A percentile compares a stretch with the other conserved stretches of the same genome.
Evolutionary conservation across 2,113 vertebrate genomes (phyloP).

Genomic region (rat (Rattus norvegicus)): GRCr8 NC_086025.1:39089501-39090000

Average conservation of each 20-base stretch:
- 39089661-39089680: not conserved
- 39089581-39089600: not conserved
- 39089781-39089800: no score
- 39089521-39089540: no score
- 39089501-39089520: not conserved
- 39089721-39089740: no score
- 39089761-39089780: no score
- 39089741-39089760: not conserved
- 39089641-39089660: not conserved
- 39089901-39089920: no score
- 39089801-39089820: no score
- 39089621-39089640: not conserved
- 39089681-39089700: not conserved
- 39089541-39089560: not conserved
- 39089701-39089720: not conserved
- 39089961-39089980: not conserved
- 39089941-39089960: not conserved
- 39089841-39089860: no score
- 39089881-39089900: no score
- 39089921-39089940: no score
- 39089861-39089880: no score
- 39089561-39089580: not conserved
- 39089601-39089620: not conserved
- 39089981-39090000: not conserved
- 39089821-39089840: no score